Evolutionary conservation across 2,888 invertebrate species (phyloP), one percentile per base, ranked within the genome.

Genomic region (Pyralis farinalis): DNA sequence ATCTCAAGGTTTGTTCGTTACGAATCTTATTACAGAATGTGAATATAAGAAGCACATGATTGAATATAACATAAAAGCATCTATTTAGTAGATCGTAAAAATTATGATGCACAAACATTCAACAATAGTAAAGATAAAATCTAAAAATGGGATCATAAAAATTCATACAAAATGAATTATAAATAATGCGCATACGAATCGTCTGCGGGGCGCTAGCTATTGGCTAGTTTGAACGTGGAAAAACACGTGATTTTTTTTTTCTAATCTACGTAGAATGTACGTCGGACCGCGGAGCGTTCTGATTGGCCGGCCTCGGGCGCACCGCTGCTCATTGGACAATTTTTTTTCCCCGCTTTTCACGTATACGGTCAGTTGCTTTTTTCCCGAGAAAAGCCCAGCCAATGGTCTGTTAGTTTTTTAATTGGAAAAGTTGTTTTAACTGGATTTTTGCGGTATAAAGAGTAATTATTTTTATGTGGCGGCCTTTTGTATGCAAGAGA

Each of bases 321-420:
- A 65, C 56, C 53, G 61, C 47, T 69, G 63, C 56, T 79, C 65
- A 86, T 86, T 87, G 87, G 87, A 62, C 59, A 66, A 63, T 71
- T 80, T 87, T 86, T 80, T 87, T 85, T 75, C 74, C 25, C 67
- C 71, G 70, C 81, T 86, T 88, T 86, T 79, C 83, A 84, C 86
- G 82, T 82, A 76, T 73, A 78, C 75, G 80, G 77, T 63, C 54
- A 49, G 66, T 66, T 64, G 55, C 64, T 58, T 79, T 82, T 83
- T 87, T 80, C 78, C 71, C 67, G 67, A 55, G 79, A 75, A 85
- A 79, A 79, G 70, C 57, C 61, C 65, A 62, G 61, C 87, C 86
- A 87, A 87, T 88, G 73, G 85, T 64, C 65, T 66, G 65, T 57
- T 52, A 53, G 65, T 67, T 72, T 73, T 79, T 81, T 84, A 86